phyloP scores from a whole-genome alignment of 2,113 vertebrate genomes.

The Thomomys bottae region DNA sequence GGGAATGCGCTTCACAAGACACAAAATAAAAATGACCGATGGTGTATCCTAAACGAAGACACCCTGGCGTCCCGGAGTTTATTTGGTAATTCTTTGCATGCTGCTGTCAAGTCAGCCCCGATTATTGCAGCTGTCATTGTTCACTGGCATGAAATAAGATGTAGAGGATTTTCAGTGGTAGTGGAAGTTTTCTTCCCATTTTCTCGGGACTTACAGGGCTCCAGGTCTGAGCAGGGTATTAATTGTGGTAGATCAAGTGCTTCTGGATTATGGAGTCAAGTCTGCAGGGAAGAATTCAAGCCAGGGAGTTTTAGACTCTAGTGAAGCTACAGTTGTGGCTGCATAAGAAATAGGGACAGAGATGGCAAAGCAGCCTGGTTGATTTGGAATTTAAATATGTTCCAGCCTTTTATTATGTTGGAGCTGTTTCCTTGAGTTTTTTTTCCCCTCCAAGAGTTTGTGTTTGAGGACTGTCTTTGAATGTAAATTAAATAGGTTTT shows the following conservation, averaged over 20 bases:
- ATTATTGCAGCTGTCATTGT: neutral
- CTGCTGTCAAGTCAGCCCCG: neutral
- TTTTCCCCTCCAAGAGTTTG: neutral
- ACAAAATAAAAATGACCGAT: neutral
- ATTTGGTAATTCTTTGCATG: neutral
- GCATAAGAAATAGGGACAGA: neutral
- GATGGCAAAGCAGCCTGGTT: neutral
- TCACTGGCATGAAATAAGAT: neutral
- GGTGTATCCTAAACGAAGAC: neutral
- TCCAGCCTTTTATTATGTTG: constrained; percentile 31
- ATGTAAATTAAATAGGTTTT: constrained; percentile 33
- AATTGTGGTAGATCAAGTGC: neutral
- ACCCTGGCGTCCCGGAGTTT: neutral
- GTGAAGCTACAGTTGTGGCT: neutral
- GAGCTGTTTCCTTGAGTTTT: constrained; percentile 15
- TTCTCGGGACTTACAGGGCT: neutral
- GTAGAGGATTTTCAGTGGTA: neutral
- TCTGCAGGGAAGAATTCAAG: constrained; percentile 26
- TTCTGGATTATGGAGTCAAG: neutral
- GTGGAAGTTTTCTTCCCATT: neutral
- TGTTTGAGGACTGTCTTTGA: constrained; percentile 25
- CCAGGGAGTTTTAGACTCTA: neutral
- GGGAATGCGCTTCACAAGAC: neutral
- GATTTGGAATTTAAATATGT: constrained; percentile 36
- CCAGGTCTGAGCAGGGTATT: neutral